Percentiles rank a stretch among this genome's conserved stretches.
Evolutionary conservation across 53 echinoderm and acorn worm species (phyloP).

Genomic region (Echinometra lucunter): DNA sequence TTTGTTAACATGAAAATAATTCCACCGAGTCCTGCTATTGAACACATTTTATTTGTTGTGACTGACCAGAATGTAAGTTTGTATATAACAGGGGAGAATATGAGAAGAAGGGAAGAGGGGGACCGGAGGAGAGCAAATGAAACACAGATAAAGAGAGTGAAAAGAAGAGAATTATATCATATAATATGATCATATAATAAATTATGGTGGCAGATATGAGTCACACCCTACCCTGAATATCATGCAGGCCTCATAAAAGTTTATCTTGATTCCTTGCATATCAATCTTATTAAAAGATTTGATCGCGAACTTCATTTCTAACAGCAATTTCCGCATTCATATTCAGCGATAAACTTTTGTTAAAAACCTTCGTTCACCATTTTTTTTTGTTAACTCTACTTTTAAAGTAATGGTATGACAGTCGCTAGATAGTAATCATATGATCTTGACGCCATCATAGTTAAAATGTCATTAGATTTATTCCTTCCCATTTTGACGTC

Average conservation of each 20-base stretch:
- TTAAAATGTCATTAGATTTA: conserved; percentile 5
- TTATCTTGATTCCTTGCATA: neutral
- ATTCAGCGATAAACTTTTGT: neutral
- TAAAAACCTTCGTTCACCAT: neutral
- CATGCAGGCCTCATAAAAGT: neutral
- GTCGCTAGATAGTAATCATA: neutral
- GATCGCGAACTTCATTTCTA: too few species aligned
- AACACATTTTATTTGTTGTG: neutral
- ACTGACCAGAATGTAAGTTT: neutral
- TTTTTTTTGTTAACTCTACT: neutral
- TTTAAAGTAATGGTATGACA: neutral
- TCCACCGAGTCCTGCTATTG: neutral
- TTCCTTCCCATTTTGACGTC: neutral
- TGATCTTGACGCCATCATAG: neutral
- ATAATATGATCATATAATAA: too few species aligned
- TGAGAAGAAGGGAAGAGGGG: neutral
- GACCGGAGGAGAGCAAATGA: neutral
- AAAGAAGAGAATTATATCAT: too few species aligned
- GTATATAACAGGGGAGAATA: neutral
- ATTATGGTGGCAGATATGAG: neutral
- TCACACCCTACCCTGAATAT: neutral
- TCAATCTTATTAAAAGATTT: neutral
- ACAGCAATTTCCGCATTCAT: neutral
- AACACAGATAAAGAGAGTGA: too few species aligned
- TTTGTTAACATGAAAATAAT: neutral